Evolutionary conservation across 2,888 invertebrate species (phyloP), one percentile per base, ranked within the genome.

Genomic region (Pycnomerus fuliginosus): DNA sequence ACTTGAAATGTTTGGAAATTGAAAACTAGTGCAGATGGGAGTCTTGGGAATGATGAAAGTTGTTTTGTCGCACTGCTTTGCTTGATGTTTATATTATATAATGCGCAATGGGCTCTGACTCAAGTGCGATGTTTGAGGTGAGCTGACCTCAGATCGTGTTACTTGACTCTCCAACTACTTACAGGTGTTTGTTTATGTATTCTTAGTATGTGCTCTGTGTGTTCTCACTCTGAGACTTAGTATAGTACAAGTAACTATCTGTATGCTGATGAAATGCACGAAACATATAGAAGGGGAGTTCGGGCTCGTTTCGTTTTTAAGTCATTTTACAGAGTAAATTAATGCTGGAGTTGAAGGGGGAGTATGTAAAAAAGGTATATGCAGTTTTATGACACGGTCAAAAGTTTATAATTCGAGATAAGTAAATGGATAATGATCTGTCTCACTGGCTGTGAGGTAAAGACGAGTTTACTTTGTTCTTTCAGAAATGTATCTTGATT

Each of bases 201-300:
- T 15, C n/a, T 37, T 38, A 38, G 30, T 40, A 22, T 50, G 40
- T 50, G 42, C 28, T 50, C 34, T 53, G 53, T 55, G 53, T 53
- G 53, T 50, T 48, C 50, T 53, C 46, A 22, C 31, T 39, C 24
- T 30, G 50, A 50, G 46, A 50, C 39, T 48, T 54, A 52, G 46
- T 47, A 36, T 46, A 40, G 30, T 41, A 50, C 33, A 41, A 51
- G 56, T 59, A 58, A 56, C 53, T 58, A 53, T 67, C 84, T 85
- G 85, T 85, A 85, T 85, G 82, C 84, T 84, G 82, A 83, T 84
- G 85, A 86, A 85, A 86, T 86, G 85, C 85, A 86, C 85, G 85
- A 85, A 86, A 85, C 85, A 82, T 85, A 82, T 85, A 85, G 86
- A 86, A 85, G 85, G 85, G 84, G 80, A 83, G 80, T 67, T 68